phyloP scores from a whole-genome alignment of 2,888 invertebrate species.

The Venustoraphidia nigricollis region DNA sequence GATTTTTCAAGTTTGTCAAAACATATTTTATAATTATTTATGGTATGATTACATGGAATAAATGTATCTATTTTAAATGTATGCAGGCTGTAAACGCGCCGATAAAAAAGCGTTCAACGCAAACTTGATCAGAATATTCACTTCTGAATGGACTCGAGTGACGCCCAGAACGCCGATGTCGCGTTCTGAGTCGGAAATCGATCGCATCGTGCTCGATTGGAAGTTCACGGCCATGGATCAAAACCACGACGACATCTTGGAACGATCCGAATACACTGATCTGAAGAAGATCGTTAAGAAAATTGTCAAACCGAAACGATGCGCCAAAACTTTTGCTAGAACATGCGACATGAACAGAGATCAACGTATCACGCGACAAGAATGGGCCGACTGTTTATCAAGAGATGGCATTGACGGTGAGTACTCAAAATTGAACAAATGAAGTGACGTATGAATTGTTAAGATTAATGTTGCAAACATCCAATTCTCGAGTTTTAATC shows the following conservation, averaged over 20 bases:
- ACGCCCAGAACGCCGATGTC: constrained; percentile 20
- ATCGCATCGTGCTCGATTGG: constrained; percentile 62
- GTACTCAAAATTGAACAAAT: constrained; percentile 18
- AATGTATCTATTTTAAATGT: constrained; percentile 3
- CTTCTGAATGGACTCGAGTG: constrained; percentile 53
- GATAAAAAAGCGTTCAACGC: constrained; percentile 70
- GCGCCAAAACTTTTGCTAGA: constrained; percentile 76
- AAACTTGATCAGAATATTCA: constrained; percentile 73
- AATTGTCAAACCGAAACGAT: constrained; percentile 76
- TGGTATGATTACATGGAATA: background rate
- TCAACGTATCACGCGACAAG: constrained; percentile 57
- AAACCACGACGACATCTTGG: constrained; percentile 61
- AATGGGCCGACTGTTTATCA: constrained; percentile 79
- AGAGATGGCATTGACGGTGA: constrained; percentile 71
- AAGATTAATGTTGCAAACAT: too few species aligned
- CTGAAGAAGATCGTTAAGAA: constrained; percentile 71
- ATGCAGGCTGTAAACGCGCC: constrained; percentile 47
- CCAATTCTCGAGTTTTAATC: too few species aligned
- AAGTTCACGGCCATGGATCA: constrained; percentile 75
- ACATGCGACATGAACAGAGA: constrained; percentile 77
- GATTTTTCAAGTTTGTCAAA: too few species aligned
- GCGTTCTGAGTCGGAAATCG: constrained; percentile 20
- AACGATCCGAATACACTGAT: constrained; percentile 68
- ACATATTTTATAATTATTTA: too few species aligned
- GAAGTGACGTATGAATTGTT: too few species aligned